Base-by-base conservation (phyloP, 1,140 invertebrate species). In the Centruroides vittatus region DNA sequence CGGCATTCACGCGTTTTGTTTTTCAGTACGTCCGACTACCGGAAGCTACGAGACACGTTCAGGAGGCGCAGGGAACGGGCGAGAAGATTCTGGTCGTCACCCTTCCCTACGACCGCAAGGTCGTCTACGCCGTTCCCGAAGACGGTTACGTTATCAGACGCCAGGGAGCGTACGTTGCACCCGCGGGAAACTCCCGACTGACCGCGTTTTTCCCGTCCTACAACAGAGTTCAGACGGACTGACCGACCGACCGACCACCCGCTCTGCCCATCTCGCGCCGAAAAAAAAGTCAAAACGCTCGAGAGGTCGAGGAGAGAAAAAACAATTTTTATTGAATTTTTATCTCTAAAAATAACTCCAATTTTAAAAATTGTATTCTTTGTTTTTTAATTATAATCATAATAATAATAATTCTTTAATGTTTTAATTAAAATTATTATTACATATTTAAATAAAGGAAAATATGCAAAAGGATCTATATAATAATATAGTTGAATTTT, bases 61-160 rank as follows among this genome's bases (percentile, higher is more conserved):
- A 64, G 56, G 59, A 64, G 58, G 60, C 60, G 5, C 50, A 51
- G 35, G 63, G 63, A 55, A 61, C 59, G 7, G 60, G 63, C 4
- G 63, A 64, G 13, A 61, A 59, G 52, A 47, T 64, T 3, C 58
- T 59, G 3, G 63, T 64, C 11, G 59, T 64, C 11, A 60, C 63
- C 1, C 51, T 64, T 9, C 63, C 63, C 10, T 51, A 58, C 55
- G 55, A 34, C 3, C 56, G 61, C 13, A 59, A 59, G 1, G 58
- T 64, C 7, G 60, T 64, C 4, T 64, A 64, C 13, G 63, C 63
- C 8, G 63, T 64, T 13, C 63, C 63, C 23, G 63, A 64, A 23
- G 57, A 64, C 34, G 52, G 61, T 47, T 64, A 64, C n/a, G 63
- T 64, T 8, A 61, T 64, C 11, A 41, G 57, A 52, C 49, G 57